phyloP scores from a whole-genome alignment of 2,888 invertebrate genomes.

The Tipula unca region DNA sequence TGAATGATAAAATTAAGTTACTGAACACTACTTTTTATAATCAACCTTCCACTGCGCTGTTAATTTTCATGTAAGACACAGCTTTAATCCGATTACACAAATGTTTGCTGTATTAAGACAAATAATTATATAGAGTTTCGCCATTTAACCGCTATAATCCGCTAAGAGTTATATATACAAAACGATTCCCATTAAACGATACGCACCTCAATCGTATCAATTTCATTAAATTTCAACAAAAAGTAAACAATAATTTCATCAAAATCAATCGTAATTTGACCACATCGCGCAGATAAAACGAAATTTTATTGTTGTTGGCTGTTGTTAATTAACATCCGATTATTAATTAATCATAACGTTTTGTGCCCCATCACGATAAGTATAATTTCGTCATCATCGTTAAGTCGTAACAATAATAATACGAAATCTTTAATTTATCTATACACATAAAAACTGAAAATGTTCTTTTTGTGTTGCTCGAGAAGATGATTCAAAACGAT shows the following conservation, averaged over 20 bases:
- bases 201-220: neutral
- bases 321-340: neutral
- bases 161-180: neutral
- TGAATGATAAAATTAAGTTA: too few species aligned
- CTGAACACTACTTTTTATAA: too few species aligned
- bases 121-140: neutral
- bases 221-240: neutral
- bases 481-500: neutral
- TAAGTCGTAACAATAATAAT: neutral
- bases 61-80: too few species aligned
- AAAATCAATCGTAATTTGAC: neutral
- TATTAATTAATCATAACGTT: neutral
- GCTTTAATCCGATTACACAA: neutral
- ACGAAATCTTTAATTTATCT: neutral
- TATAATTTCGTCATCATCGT: neutral
- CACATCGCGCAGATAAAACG: neutral
- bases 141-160: neutral
- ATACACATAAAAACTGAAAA: neutral
- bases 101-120: neutral
- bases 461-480: neutral
- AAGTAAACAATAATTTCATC: neutral
- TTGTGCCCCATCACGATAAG: neutral
- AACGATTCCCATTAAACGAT: neutral
- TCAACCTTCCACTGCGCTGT: too few species aligned
- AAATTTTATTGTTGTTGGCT: neutral